These are phyloP conservation scores for Steinernema carpocapsae DNA, from an alignment of 2,888 invertebrate genomes.

Conservation along the genomic window DNA sequence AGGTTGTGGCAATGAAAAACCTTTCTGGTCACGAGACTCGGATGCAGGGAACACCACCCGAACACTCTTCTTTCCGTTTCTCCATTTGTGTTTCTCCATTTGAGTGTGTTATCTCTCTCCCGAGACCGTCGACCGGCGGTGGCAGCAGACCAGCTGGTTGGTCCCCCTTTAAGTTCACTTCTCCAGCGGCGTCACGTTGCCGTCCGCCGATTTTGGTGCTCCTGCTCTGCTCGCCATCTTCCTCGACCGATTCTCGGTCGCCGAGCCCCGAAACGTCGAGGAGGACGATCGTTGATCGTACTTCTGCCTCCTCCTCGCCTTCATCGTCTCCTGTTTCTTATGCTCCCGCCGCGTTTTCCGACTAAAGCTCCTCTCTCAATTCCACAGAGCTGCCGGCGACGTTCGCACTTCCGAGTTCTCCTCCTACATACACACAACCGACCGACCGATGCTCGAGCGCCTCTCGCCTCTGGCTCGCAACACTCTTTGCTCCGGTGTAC, in stretches of 20 bases:
- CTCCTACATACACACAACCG: background rate
- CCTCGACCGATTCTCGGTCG: too few species aligned
- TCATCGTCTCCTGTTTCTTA: background rate
- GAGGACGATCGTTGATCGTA: slow-evolving; percentile 27
- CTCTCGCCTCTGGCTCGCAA: background rate
- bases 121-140: background rate
- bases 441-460: background rate
- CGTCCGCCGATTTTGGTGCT: slow-evolving; percentile 25
- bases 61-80: background rate
- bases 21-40: slow-evolving; percentile 6
- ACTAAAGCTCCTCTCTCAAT: too few species aligned
- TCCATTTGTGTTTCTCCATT: background rate
- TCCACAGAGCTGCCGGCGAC: too few species aligned
- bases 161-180: slow-evolving; percentile 34
- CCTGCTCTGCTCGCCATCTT: background rate
- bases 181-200: background rate
- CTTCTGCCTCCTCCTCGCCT: background rate
- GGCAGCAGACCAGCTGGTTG: background rate
- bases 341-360: too few species aligned
- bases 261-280: background rate
- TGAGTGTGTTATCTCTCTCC: too few species aligned
- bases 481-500: slow-evolving; percentile 22
- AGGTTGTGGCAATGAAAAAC: slow-evolving; percentile 9
- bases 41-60: background rate
- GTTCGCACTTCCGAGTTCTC: background rate